phyloP scores from a whole-genome alignment of 2,888 invertebrate species.

The Callyntrura guangdongensis region DNA sequence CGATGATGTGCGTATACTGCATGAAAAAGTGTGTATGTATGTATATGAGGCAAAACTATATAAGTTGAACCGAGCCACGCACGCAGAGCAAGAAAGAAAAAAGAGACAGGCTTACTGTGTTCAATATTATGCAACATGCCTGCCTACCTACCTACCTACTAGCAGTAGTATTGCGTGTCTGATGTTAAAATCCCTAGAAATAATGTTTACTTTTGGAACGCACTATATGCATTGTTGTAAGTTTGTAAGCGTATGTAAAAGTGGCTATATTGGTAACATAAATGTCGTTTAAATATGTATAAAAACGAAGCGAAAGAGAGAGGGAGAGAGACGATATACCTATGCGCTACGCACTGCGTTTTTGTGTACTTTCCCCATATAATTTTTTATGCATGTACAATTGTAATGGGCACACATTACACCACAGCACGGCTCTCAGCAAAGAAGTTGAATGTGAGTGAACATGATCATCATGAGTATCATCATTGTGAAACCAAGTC shows the following conservation, averaged over 20 bases:
- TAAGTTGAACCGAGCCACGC: background rate
- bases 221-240: conserved; percentile 32
- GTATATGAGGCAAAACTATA: background rate
- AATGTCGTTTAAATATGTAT: conserved; percentile 38
- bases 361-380: background rate
- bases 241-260: conserved; percentile 1
- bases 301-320: background rate
- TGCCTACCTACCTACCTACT: conserved; percentile 25
- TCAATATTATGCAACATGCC: conserved; percentile 77
- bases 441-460: conserved; percentile 3
- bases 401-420: conserved; percentile 51
- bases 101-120: conserved; percentile 57
- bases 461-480: background rate
- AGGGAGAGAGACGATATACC: conserved; percentile 45
- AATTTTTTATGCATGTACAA: background rate
- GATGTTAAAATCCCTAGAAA: conserved; percentile 38
- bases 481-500: conserved; percentile 12
- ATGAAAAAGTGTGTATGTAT: conserved; percentile 1
- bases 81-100: conserved; percentile 14
- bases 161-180: conserved; percentile 22
- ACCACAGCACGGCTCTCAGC: conserved; percentile 21
- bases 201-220: conserved; percentile 56
- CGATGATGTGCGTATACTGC: background rate
- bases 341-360: conserved; percentile 22
- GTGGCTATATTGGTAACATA: background rate